These are phyloP conservation scores for Drosophila mettleri DNA, from an alignment of 2,888 invertebrate genomes.

Conservation along the genomic window DNA sequence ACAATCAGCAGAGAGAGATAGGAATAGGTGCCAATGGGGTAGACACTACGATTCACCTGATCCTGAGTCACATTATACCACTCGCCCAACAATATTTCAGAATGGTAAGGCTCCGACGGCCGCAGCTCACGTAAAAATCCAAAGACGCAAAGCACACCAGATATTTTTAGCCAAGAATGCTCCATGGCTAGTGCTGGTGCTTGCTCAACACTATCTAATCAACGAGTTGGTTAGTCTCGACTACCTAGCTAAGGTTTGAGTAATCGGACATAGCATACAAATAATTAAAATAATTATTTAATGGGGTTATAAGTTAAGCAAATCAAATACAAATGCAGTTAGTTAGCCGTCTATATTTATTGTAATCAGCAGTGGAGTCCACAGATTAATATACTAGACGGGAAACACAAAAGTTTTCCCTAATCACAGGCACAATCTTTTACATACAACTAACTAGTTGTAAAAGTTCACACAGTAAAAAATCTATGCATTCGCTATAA, in stretches of 20 bases:
- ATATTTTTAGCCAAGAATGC: constrained; percentile 88
- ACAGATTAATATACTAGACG: constrained; percentile 15
- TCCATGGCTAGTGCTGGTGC: constrained; percentile 27
- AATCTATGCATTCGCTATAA: constrained; percentile 7
- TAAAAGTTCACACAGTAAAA: constrained; percentile 30
- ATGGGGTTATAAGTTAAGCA: constrained; percentile 36
- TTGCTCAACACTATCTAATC: constrained; percentile 47
- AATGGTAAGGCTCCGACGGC: constrained; percentile 94
- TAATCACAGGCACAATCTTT: constrained; percentile 32
- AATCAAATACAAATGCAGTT: constrained; percentile 19
- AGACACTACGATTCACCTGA: constrained; percentile 87
- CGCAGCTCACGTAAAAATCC: constrained; percentile 93
- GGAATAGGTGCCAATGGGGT: constrained; percentile 94
- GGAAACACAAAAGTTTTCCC: constrained; percentile 12
- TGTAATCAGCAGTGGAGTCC: constrained; percentile 37
- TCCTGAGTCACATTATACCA: constrained; percentile 91
- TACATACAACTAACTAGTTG: constrained; percentile 16
- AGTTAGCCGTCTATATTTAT: constrained; percentile 20
- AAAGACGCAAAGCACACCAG: constrained; percentile 90
- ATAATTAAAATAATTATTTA: constrained; percentile 61
- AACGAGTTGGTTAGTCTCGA: constrained; percentile 8
- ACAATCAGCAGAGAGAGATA: constrained; percentile 91
- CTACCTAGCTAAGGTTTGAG: not conserved
- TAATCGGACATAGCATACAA: constrained; percentile 22
- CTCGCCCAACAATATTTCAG: constrained; percentile 90